Conservation (phyloP, 1,140 invertebrate genomes). For the Triops cancriformis region DNA sequence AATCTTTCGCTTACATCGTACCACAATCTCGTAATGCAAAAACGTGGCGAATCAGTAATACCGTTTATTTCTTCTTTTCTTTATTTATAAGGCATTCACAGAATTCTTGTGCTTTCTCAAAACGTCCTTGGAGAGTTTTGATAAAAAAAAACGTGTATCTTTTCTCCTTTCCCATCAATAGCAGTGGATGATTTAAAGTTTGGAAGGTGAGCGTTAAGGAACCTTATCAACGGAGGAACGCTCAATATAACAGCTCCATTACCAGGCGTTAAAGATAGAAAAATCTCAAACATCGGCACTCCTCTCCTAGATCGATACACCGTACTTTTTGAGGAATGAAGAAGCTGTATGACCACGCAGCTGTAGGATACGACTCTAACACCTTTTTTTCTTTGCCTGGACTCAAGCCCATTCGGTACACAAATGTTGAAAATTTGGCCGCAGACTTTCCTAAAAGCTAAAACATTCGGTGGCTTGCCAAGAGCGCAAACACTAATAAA, state of each 20-base stretch:
- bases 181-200: no score
- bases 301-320: background rate
- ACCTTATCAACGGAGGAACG: background rate
- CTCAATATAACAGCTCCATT: background rate
- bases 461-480: background rate
- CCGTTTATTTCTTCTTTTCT: no score
- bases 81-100: no score
- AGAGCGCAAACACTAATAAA: background rate
- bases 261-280: background rate
- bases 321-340: background rate
- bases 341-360: constrained; percentile 3
- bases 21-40: no score
- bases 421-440: background rate
- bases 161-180: no score
- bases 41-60: no score
- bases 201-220: background rate
- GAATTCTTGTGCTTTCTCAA: no score
- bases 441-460: background rate
- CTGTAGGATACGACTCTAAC: background rate
- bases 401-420: background rate
- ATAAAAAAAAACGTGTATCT: no score
- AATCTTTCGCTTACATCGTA: no score
- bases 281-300: background rate
- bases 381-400: background rate
- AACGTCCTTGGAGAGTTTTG: no score